These are phyloP conservation scores for Casuarius casuarius DNA, from an alignment of 2,113 vertebrate genomes.

Conservation along the genomic window DNA sequence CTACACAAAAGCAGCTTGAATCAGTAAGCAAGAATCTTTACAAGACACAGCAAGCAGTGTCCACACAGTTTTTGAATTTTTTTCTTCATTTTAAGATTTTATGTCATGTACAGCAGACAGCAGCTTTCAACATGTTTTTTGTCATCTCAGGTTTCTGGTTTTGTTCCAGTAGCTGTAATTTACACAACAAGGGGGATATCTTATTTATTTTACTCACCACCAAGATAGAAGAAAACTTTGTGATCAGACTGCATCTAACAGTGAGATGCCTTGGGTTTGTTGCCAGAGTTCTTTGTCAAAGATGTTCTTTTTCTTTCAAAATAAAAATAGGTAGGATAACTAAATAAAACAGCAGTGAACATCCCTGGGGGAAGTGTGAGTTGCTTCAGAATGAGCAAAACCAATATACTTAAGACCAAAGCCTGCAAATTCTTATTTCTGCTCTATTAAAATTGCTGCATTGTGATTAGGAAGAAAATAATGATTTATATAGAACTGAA, in stretches of 20 bases:
- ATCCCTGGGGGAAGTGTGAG: neutral
- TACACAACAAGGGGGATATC: conserved; percentile 13
- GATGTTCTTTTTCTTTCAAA: conserved; percentile 21
- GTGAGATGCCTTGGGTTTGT: conserved; percentile 7
- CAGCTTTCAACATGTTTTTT: conserved; percentile 8
- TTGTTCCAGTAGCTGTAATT: conserved; percentile 33
- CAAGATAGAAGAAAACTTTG: neutral
- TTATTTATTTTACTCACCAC: conserved; percentile 23
- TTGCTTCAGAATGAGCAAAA: conserved; percentile 31
- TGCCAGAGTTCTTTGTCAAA: conserved; percentile 25
- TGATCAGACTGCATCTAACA: neutral
- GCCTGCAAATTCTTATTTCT: conserved; percentile 24
- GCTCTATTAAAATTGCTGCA: conserved; percentile 61
- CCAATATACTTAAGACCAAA: conserved; percentile 5
- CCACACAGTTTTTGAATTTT: neutral
- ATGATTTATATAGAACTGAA: conserved; percentile 61
- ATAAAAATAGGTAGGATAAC: neutral
- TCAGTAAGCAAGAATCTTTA: neutral
- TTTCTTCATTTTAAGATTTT: neutral
- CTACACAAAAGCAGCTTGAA: neutral
- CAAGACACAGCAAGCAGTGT: neutral
- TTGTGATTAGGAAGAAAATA: conserved; percentile 67
- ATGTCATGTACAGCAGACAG: neutral
- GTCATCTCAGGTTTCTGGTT: neutral
- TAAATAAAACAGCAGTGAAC: neutral